Conservation (phyloP, 2,113 vertebrate genomes). For the Phylloscopus whistleri region DNA sequence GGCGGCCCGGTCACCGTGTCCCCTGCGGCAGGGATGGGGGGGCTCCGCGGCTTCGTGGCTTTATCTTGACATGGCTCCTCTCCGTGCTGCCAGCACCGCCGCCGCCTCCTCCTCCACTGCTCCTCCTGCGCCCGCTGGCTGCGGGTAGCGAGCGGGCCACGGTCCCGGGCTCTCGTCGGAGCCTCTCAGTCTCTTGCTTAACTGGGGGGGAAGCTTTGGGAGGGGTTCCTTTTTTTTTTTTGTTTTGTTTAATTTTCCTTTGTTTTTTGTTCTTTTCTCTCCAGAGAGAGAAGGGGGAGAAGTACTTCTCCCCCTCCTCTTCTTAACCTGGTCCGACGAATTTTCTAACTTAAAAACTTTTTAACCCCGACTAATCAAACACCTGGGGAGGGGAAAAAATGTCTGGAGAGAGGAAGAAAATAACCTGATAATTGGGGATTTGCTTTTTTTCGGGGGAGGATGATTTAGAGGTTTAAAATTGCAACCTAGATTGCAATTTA, state of each 20-base stretch:
- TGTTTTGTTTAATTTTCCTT: neutral
- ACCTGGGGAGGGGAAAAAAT: slow-evolving; percentile 27
- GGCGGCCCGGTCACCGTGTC: slow-evolving; percentile 76
- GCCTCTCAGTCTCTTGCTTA: slow-evolving; percentile 40
- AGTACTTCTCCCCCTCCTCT: neutral
- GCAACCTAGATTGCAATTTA: neutral
- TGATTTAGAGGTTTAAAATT: slow-evolving; percentile 8
- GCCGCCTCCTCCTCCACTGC: slow-evolving; percentile 57
- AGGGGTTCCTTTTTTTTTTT: neutral
- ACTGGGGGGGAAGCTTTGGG: neutral
- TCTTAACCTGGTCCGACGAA: neutral
- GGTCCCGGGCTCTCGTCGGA: neutral
- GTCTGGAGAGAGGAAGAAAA: slow-evolving; percentile 66
- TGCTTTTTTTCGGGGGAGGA: neutral
- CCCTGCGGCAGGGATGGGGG: slow-evolving; percentile 86
- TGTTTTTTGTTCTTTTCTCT: neutral
- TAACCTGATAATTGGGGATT: slow-evolving; percentile 33
- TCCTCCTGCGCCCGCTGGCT: slow-evolving; percentile 67
- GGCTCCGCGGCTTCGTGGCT: slow-evolving; percentile 85
- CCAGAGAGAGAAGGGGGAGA: neutral
- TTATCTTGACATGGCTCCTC: slow-evolving; percentile 99
- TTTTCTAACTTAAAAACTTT: slow-evolving; percentile 32
- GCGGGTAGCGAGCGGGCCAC: slow-evolving; percentile 67
- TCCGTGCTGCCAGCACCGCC: slow-evolving; percentile 74
- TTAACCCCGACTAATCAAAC: slow-evolving; percentile 22